These are phyloP conservation scores for Aricia agestis DNA, from an alignment of 1,140 invertebrate genomes.

Conservation along the genomic window DNA sequence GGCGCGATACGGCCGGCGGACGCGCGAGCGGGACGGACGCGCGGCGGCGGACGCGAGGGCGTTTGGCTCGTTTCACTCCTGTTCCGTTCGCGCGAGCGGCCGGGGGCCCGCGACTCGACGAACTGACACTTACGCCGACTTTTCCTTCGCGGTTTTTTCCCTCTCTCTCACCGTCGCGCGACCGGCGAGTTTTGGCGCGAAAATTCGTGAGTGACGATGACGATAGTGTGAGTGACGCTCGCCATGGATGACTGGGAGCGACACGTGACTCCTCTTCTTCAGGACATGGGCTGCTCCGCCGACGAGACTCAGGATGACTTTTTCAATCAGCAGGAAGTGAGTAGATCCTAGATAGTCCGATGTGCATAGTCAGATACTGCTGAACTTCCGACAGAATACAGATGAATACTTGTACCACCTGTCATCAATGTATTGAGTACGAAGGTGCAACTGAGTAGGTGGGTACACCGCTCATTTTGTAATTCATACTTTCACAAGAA, in stretches of 20 bases:
- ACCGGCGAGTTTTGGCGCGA: constrained; percentile 49
- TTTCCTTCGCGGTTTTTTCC: constrained; percentile 46
- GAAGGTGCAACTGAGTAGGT: no score
- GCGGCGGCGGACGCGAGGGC: constrained; percentile 66
- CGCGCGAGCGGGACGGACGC: constrained; percentile 47
- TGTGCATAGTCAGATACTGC: no score
- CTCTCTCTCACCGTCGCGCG: constrained; percentile 58
- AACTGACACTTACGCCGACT: constrained; percentile 43
- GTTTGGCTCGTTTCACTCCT: constrained; percentile 61
- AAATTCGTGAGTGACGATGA: constrained; percentile 51
- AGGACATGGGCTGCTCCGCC: constrained; percentile 72
- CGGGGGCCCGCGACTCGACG: constrained; percentile 59
- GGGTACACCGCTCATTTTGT: no score
- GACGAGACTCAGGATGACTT: constrained; percentile 74
- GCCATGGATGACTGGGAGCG: constrained; percentile 76
- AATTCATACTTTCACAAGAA: no score
- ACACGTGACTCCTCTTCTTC: constrained; percentile 72
- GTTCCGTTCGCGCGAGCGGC: constrained; percentile 72
- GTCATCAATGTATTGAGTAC: no score
- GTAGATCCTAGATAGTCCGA: constrained; percentile 31
- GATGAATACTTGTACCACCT: no score
- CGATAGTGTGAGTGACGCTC: constrained; percentile 41
- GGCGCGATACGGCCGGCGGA: constrained; percentile 26
- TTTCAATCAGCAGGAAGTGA: constrained; percentile 75
- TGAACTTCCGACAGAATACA: no score